Evolutionary conservation across 2,113 vertebrate species (phyloP).

Genomic region (Cyphomyrus discorhynchus): DNA sequence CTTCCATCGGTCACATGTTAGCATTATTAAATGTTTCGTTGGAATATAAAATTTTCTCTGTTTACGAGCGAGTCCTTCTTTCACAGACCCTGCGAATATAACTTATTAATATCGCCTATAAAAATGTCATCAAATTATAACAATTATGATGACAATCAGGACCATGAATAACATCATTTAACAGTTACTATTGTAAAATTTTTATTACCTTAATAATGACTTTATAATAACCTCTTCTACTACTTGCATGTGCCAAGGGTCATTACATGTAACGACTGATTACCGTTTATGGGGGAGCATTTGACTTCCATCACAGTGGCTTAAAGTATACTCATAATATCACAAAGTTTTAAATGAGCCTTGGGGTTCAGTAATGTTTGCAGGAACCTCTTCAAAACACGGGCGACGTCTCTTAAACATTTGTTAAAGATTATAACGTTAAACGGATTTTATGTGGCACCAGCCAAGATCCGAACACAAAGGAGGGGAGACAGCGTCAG

Average conservation of each 20-base stretch:
- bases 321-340: not conserved
- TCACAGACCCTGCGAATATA: not conserved
- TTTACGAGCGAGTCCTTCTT: not conserved
- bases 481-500: no score
- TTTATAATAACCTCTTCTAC: not conserved
- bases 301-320: not conserved
- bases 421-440: not conserved
- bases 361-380: not conserved
- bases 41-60: not conserved
- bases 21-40: not conserved
- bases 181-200: constrained; percentile 1
- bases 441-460: not conserved
- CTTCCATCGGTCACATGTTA: not conserved
- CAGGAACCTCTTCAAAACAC: not conserved
- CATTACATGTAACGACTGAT: constrained; percentile 1
- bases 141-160: not conserved
- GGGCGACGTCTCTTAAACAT: not conserved
- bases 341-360: not conserved
- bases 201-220: not conserved
- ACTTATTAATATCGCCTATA: not conserved
- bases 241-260: not conserved
- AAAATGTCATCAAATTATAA: constrained; percentile 7
- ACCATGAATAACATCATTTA: not conserved
- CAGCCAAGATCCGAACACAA: not conserved
- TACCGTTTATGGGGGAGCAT: not conserved